phyloP scores from a whole-genome alignment of 37 sponge, comb jelly and placozoan species.

The Hormiphora californensis region DNA sequence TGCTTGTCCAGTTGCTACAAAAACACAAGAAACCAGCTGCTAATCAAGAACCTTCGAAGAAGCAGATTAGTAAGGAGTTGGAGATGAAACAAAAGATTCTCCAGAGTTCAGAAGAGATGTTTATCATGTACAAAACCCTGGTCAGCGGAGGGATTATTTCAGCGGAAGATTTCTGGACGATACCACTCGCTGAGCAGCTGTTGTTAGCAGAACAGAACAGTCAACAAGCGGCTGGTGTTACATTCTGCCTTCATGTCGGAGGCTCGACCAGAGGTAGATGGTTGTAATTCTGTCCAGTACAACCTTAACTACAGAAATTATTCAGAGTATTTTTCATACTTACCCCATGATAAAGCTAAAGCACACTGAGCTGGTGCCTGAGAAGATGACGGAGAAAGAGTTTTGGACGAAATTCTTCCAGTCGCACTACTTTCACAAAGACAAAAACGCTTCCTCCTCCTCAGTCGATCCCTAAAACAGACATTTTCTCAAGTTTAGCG shows the following conservation, averaged over 20 bases:
- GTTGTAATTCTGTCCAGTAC: constrained; percentile 41
- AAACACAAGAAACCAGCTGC: not conserved
- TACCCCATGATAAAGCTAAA: constrained; percentile 37
- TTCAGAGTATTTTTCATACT: constrained; percentile 54
- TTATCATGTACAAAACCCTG: constrained; percentile 37
- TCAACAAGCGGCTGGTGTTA: not conserved
- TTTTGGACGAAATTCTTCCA: constrained; percentile 43
- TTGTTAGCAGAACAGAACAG: constrained; percentile 17
- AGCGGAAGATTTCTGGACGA: constrained; percentile 47
- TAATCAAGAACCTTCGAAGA: constrained; percentile 49
- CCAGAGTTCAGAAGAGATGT: constrained; percentile 42
- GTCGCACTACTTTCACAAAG: constrained; percentile 40
- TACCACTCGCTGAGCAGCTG: constrained; percentile 4
- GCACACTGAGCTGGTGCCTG: constrained; percentile 19
- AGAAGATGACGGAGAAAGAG: constrained; percentile 24
- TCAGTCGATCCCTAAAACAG: not conserved
- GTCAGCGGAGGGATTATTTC: constrained; percentile 45
- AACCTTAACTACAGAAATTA: constrained; percentile 47
- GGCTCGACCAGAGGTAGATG: constrained; percentile 42
- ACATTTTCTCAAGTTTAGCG: not conserved
- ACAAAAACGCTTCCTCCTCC: not conserved
- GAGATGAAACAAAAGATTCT: constrained; percentile 44
- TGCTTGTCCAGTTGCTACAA: constrained; percentile 27
- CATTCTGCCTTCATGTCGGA: constrained; percentile 46
- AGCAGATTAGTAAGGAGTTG: constrained; percentile 24